Evolutionary conservation across 2,888 invertebrate species (phyloP), one percentile per base, ranked within the genome.

Genomic region (Drosophila kuntzei): DNA sequence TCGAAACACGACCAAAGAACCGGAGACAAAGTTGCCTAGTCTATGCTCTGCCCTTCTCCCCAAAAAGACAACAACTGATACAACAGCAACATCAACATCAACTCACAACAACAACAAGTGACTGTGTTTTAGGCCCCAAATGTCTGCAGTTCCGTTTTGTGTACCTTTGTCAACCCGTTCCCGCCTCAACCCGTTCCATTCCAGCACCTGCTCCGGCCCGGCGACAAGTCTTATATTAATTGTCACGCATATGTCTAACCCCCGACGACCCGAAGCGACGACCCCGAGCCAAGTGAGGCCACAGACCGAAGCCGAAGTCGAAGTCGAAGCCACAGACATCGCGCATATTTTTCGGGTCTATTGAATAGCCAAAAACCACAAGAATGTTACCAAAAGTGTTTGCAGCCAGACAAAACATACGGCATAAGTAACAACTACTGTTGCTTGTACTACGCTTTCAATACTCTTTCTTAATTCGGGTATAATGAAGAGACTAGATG

Each of bases 191-290:
- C 20, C 46, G 39, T 12, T 11, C 4, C 53, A 18, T 11, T 9
- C 5, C 54, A 20, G 63, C 50, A 47, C 50, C 18, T 47, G 20
- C 55, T n/a, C 51, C 65, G 18, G 44, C 58, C 29, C 46, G 44
- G 62, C 64, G 70, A 68, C 53, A 70, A 80, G 84, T 85, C 87
- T 80, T 87, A 89, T 89, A 87, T 87, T 89, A 87, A 87, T 87
- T 87, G 86, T 87, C 86, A 87, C 86, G 86, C 86, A 87, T 89
- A 86, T 73, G 80, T 87, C 81, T 81, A 72, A 81, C 74, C 86
- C 55, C 71, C 63, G 69, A 61, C 71, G 70, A 79, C 73, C 72
- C 73, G 16, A 20, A 18, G 50, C 25, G 43, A 25, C 25, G 57
- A 64, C 27, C 49, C 61, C 44, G 9, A 46, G 55, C 54, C 59